Evolutionary conservation across 2,888 invertebrate genomes (phyloP).

Genomic region (Parascotia fuliginaria): DNA sequence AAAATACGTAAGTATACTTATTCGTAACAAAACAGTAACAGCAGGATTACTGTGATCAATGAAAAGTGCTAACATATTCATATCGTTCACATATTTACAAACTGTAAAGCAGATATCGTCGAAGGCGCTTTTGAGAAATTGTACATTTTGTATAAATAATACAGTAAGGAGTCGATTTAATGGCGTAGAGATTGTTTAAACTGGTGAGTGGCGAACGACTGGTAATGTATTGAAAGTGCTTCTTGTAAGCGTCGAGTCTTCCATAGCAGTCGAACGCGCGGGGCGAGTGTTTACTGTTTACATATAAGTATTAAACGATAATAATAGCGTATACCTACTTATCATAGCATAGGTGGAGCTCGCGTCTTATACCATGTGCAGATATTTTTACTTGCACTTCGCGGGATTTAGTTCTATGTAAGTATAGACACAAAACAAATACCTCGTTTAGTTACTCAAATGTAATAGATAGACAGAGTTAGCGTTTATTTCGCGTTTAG

Average conservation of each 20-base stretch:
- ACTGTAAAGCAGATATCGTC: slow-evolving; percentile 48
- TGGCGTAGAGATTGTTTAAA: slow-evolving; percentile 70
- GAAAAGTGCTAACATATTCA: slow-evolving; percentile 48
- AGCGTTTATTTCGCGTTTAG: slow-evolving; percentile 79
- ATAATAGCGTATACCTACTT: slow-evolving; percentile 80
- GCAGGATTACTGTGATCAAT: slow-evolving; percentile 60
- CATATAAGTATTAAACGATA: slow-evolving; percentile 84
- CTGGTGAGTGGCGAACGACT: slow-evolving; percentile 78
- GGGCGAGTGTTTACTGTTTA: slow-evolving; percentile 75
- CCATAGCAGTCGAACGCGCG: slow-evolving; percentile 83
- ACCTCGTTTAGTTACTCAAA: slow-evolving; percentile 83
- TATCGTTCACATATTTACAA: slow-evolving; percentile 63
- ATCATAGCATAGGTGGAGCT: slow-evolving; percentile 75
- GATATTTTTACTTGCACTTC: slow-evolving; percentile 68
- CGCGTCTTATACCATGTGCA: slow-evolving; percentile 63
- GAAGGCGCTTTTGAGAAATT: slow-evolving; percentile 79
- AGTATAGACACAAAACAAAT: slow-evolving; percentile 81
- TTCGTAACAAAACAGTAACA: slow-evolving; percentile 9
- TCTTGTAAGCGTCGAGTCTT: slow-evolving; percentile 84
- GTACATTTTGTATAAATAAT: slow-evolving; percentile 84
- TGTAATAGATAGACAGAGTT: slow-evolving; percentile 77
- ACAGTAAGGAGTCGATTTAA: slow-evolving; percentile 80
- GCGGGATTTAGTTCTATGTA: slow-evolving; percentile 71
- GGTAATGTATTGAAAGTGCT: slow-evolving; percentile 80
- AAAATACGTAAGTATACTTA: slow-evolving; percentile 21